Percentiles rank a stretch among this genome's conserved stretches.
Evolutionary conservation across 2,797 vertebrate species (phyloP).

Genomic region (Platalea minor): DNA sequence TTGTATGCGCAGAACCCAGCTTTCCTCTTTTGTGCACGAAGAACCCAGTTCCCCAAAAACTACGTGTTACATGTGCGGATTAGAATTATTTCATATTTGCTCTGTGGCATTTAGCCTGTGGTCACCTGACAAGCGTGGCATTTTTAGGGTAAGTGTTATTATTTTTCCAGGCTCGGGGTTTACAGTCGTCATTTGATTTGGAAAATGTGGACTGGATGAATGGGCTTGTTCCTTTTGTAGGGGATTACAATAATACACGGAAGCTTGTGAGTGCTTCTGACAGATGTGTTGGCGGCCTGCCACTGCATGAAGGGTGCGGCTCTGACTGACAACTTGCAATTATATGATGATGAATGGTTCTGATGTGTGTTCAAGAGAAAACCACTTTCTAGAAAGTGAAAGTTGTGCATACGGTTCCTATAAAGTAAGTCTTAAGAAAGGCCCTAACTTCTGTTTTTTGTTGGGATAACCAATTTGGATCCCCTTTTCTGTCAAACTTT

Average conservation of each 20-base stretch:
- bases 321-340: slow-evolving; percentile 82
- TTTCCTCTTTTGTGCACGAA: not conserved
- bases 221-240: slow-evolving; percentile 81
- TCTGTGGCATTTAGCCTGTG: slow-evolving; percentile 26
- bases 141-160: slow-evolving; percentile 56
- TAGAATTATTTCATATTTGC: not conserved
- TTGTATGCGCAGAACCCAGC: not conserved
- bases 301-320: slow-evolving; percentile 80
- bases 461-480: slow-evolving; percentile 66
- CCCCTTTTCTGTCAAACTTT: slow-evolving; percentile 56
- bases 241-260: slow-evolving; percentile 85
- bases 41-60: not conserved
- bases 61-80: not conserved
- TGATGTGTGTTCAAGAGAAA: slow-evolving; percentile 83
- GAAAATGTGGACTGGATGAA: slow-evolving; percentile 80
- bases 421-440: slow-evolving; percentile 74
- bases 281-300: slow-evolving; percentile 85
- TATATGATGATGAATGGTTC: slow-evolving; percentile 80
- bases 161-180: slow-evolving; percentile 68
- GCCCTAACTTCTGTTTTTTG: slow-evolving; percentile 67
- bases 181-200: slow-evolving; percentile 74
- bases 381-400: slow-evolving; percentile 82
- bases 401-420: slow-evolving; percentile 78
- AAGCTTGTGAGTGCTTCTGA: slow-evolving; percentile 82
- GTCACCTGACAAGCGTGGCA: slow-evolving; percentile 50